These are phyloP conservation scores for Drosophila sordidula DNA, from an alignment of 2,888 invertebrate species.

Conservation along the genomic window DNA sequence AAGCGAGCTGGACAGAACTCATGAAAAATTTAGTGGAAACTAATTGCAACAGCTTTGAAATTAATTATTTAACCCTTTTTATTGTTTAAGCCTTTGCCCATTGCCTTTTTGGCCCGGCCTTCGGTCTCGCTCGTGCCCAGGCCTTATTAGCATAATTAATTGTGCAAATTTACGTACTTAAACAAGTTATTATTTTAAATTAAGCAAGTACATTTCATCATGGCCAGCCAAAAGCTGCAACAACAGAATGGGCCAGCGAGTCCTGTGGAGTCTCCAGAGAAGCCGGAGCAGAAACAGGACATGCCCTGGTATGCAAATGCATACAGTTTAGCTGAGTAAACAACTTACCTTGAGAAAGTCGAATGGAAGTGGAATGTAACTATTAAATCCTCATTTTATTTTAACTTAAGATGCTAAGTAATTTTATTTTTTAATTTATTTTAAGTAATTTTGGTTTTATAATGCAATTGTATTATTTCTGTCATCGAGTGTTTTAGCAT, in stretches of 20 bases:
- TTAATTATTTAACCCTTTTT: constrained; percentile 83
- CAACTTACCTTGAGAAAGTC: not conserved
- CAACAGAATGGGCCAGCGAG: not conserved
- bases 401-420: too few relatives aligned
- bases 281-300: not conserved
- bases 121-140: constrained; percentile 29
- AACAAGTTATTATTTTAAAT: constrained; percentile 80
- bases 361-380: not conserved
- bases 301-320: constrained; percentile 14
- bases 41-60: constrained; percentile 81
- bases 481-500: too few relatives aligned
- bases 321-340: constrained; percentile 2
- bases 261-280: not conserved
- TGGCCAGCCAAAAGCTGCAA: not conserved
- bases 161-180: constrained; percentile 81
- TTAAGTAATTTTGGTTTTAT: too few relatives aligned
- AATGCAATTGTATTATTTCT: too few relatives aligned
- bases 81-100: constrained; percentile 71
- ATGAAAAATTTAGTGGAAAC: constrained; percentile 81
- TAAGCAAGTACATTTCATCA: constrained; percentile 64
- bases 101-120: constrained; percentile 62
- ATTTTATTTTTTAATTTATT: too few relatives aligned
- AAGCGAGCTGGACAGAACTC: constrained; percentile 57
- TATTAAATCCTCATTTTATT: not conserved
- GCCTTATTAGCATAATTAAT: constrained; percentile 82